These are phyloP conservation scores for Diogma glabrata DNA, from an alignment of 2,888 invertebrate genomes.

Conservation along the genomic window DNA sequence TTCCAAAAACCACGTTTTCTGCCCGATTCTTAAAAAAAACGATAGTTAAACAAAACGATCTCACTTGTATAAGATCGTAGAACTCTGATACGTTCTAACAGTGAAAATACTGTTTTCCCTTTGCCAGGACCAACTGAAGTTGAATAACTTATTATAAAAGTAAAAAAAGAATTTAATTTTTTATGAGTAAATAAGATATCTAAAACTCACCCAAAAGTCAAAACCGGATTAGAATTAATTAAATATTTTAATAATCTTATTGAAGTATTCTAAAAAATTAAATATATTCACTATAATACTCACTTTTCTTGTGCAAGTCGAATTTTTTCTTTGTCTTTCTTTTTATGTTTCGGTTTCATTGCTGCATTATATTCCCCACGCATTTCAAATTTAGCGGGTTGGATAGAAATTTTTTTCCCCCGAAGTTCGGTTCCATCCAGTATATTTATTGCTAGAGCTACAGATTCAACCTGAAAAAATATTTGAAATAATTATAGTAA, in stretches of 20 bases:
- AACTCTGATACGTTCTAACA: too few species aligned
- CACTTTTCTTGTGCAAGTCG: constrained; percentile 87
- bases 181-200: not conserved
- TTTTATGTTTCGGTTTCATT: constrained; percentile 81
- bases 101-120: too few species aligned
- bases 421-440: constrained; percentile 77
- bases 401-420: constrained; percentile 74
- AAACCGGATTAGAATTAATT: too few species aligned
- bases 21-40: too few species aligned
- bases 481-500: too few species aligned
- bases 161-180: not conserved
- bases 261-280: constrained; percentile 3
- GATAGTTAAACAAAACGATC: too few species aligned
- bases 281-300: constrained; percentile 19
- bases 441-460: constrained; percentile 80
- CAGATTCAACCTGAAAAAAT: constrained; percentile 66
- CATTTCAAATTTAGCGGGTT: constrained; percentile 86
- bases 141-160: not conserved
- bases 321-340: constrained; percentile 80
- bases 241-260: too few species aligned
- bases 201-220: too few species aligned
- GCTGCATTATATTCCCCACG: constrained; percentile 90
- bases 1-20: too few species aligned
- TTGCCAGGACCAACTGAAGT: too few species aligned
- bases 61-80: too few species aligned